Evolutionary conservation across 2,113 vertebrate genomes (phyloP).

Genomic region (Indicator indicator): DNA sequence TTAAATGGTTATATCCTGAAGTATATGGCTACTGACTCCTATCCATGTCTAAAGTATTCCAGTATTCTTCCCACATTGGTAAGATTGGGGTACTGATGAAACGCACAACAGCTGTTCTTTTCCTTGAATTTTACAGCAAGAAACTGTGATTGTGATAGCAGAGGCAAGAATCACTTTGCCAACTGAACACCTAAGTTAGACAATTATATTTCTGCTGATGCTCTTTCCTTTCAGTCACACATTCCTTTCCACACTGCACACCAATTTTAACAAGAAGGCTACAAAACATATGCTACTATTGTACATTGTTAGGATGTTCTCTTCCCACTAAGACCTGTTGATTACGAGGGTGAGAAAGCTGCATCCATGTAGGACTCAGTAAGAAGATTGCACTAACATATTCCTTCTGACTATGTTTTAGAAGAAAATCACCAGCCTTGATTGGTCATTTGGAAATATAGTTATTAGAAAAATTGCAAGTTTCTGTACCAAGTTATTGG

Average conservation of each 20-base stretch:
- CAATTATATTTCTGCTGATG: background rate
- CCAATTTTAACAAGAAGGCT: background rate
- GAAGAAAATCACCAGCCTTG: background rate
- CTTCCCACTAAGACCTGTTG: background rate
- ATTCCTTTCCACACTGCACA: background rate
- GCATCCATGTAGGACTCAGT: background rate
- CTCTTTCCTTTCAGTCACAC: background rate
- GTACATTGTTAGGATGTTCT: background rate
- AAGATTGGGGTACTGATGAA: background rate
- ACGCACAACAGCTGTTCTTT: background rate
- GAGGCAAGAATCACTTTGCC: background rate
- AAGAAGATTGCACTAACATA: background rate
- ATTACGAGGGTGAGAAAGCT: background rate
- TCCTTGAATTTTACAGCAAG: background rate
- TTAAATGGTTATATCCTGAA: background rate
- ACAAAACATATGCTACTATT: background rate
- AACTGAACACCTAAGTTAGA: background rate
- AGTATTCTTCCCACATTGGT: background rate
- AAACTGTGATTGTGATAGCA: background rate
- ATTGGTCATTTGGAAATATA: background rate
- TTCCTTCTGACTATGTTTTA: background rate
- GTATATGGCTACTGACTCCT: background rate
- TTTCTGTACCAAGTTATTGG: background rate
- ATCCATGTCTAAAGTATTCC: background rate
- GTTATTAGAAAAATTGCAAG: background rate